phyloP scores from a whole-genome alignment of 2,888 invertebrate species.

The Ommatoiulus sabulosus region DNA sequence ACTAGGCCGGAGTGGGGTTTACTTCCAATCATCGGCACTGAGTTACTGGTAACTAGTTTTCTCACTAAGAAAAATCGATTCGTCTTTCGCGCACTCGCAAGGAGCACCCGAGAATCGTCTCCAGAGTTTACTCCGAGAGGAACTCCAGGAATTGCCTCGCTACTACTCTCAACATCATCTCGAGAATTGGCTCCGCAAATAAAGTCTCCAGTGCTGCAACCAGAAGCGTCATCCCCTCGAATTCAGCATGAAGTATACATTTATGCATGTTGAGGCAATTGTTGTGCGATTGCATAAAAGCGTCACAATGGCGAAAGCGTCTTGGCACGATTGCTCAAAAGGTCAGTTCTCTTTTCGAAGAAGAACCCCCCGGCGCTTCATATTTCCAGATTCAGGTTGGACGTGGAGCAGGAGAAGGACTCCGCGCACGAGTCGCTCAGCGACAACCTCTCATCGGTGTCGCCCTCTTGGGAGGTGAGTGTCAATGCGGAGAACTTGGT shows the following conservation, averaged over 20 bases:
- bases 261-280: conserved; percentile 39
- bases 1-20: conserved; percentile 18
- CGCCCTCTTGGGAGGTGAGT: conserved; percentile 61
- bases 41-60: conserved; percentile 19
- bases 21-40: background rate
- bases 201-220: background rate
- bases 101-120: background rate
- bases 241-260: conserved; percentile 43
- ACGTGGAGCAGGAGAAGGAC: conserved; percentile 62
- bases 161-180: too few species aligned
- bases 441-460: conserved; percentile 61
- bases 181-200: background rate
- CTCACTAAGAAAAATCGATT: conserved; percentile 21
- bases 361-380: background rate
- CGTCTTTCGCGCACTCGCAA: background rate
- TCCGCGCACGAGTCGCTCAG: conserved; percentile 64
- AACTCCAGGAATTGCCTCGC: background rate
- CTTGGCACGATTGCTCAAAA: background rate
- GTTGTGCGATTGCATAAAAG: conserved; percentile 10
- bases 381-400: conserved; percentile 54
- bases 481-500: conserved; percentile 32
- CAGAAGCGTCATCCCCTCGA: background rate
- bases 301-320: background rate
- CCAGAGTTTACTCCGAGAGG: background rate
- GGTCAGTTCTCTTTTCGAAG: background rate